Evolutionary conservation across 1,140 invertebrate genomes (phyloP).

Genomic region (Drosophila ficusphila): DNA sequence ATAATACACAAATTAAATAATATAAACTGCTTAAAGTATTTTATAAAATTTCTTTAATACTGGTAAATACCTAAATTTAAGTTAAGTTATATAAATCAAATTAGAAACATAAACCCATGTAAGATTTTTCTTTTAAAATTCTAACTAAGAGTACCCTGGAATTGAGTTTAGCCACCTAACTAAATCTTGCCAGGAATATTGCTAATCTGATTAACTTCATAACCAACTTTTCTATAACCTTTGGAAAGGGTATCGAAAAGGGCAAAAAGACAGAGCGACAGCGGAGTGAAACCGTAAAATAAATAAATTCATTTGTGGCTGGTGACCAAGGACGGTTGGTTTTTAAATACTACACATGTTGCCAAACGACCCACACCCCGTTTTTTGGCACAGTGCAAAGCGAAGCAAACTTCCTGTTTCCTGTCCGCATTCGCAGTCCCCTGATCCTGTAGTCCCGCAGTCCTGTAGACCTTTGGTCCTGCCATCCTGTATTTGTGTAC

Average conservation of each 20-base stretch:
- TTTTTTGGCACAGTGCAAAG: constrained; percentile 7
- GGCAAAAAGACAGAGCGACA: not conserved
- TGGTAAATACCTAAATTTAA: no score
- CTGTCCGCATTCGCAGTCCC: constrained; percentile 3
- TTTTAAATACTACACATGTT: constrained; percentile 81
- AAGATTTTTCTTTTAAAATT: no score
- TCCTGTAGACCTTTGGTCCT: constrained; percentile 1
- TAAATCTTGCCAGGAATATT: no score
- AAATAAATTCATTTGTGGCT: constrained; percentile 80
- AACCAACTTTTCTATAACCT: not conserved
- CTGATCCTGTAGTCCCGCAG: not conserved
- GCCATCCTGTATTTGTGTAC: not conserved
- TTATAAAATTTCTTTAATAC: no score
- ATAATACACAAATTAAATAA: no score
- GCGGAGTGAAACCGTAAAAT: constrained; percentile 55
- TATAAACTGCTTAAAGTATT: no score
- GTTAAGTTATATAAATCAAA: no score
- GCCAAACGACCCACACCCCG: constrained; percentile 37
- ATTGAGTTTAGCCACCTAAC: no score
- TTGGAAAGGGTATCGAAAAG: not conserved
- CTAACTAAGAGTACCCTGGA: no score
- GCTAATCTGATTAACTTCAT: no score
- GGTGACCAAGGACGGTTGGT: constrained; percentile 62
- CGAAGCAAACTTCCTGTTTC: constrained; percentile 60
- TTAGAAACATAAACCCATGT: no score